Conservation (phyloP, 2,888 invertebrate species). For the Charanyca ferruginea region DNA sequence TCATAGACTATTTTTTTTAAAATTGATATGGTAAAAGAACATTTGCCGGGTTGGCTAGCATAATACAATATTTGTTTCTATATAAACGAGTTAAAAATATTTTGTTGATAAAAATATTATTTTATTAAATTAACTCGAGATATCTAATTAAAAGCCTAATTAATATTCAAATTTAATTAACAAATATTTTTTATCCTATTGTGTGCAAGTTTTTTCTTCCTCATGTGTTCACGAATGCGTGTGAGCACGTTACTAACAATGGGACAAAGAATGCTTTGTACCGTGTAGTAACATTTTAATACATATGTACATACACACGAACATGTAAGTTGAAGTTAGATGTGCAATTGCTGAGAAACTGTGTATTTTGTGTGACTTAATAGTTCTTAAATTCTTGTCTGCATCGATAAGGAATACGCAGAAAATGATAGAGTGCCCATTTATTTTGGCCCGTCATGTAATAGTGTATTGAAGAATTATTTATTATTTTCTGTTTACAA, state of each 20-base stretch:
- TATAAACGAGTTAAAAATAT: too few species aligned
- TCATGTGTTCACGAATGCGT: constrained; percentile 64
- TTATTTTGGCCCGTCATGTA: constrained; percentile 21
- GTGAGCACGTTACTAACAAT: constrained; percentile 76
- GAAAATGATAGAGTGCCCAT: constrained; percentile 12
- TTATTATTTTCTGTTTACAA: background rate
- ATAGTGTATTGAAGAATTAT: background rate
- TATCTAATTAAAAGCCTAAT: constrained; percentile 28
- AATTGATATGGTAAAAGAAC: too few species aligned
- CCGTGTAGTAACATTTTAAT: constrained; percentile 63
- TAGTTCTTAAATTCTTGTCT: constrained; percentile 43
- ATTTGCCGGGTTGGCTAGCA: too few species aligned
- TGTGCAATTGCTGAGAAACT: constrained; percentile 62
- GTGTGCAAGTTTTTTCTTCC: constrained; percentile 69
- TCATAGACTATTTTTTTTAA: too few species aligned
- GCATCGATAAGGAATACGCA: constrained; percentile 20
- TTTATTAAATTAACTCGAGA: constrained; percentile 23
- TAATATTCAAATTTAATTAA: constrained; percentile 56
- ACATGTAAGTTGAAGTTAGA: constrained; percentile 32
- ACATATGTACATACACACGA: constrained; percentile 47
- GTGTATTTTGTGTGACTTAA: constrained; percentile 44
- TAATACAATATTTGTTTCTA: too few species aligned
- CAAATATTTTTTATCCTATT: constrained; percentile 58
- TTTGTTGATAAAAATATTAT: too few species aligned
- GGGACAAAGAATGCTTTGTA: constrained; percentile 80